These are phyloP conservation scores for Gari tellinella DNA, from an alignment of 2,888 invertebrate species.

Conservation along the genomic window DNA sequence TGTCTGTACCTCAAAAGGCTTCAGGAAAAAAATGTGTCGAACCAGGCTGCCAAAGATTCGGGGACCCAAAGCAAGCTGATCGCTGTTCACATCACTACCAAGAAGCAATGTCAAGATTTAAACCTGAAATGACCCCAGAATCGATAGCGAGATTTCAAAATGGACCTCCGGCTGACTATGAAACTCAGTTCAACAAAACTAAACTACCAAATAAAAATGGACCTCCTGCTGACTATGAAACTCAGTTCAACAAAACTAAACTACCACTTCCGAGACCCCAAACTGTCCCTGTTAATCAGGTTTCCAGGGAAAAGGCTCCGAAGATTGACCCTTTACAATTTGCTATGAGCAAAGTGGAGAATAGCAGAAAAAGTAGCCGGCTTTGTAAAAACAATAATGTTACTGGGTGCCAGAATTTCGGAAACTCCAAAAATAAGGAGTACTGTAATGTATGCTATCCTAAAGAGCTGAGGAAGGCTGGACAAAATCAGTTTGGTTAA, in stretches of 20 bases:
- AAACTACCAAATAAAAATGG: too few relatives aligned
- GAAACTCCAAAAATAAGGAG: constrained; percentile 66
- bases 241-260: too few relatives aligned
- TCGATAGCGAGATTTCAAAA: constrained; percentile 2
- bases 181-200: too few relatives aligned
- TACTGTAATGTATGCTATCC: constrained; percentile 74
- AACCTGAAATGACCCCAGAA: constrained; percentile 14
- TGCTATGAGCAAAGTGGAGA: constrained; percentile 53
- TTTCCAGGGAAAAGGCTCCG: neutral
- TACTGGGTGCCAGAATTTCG: constrained; percentile 66
- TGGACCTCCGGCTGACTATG: neutral
- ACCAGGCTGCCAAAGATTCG: constrained; percentile 59
- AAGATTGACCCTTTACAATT: constrained; percentile 20
- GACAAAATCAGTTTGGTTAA: neutral
- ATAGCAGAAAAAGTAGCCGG: constrained; percentile 37
- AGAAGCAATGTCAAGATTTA: constrained; percentile 10
- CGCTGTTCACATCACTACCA: constrained; percentile 61
- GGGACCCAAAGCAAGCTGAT: constrained; percentile 57
- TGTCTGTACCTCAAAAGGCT: too few relatives aligned
- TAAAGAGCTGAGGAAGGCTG: neutral
- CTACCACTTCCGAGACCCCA: too few relatives aligned
- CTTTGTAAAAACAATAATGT: constrained; percentile 52
- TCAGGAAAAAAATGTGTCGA: constrained; percentile 47
- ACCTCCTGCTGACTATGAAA: neutral
- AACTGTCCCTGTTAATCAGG: too few relatives aligned